A percentile compares a stretch with the other conserved stretches of the same genome.
Evolutionary conservation across 1,140 invertebrate genomes (phyloP).

Genomic region (Streblospio benedicti): DNA sequence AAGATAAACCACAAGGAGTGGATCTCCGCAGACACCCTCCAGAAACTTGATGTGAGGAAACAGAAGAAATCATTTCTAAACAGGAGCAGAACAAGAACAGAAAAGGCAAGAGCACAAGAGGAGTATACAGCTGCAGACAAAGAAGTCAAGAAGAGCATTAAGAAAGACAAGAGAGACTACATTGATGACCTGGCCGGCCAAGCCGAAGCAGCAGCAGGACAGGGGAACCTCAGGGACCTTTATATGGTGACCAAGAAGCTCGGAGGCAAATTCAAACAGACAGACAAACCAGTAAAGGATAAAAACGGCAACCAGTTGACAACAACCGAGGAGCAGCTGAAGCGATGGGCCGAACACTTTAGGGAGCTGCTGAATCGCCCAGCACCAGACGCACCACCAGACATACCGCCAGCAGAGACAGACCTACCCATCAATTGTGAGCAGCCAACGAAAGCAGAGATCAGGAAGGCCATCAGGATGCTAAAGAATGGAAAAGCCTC

Average conservation of each 20-base stretch:
- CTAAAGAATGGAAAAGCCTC: constrained; percentile 3
- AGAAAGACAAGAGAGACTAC: constrained; percentile 1
- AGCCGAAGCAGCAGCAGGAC: not conserved
- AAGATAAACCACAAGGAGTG: not conserved
- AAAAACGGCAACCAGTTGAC: constrained; percentile 2
- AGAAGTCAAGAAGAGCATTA: constrained; percentile 1
- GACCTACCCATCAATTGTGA: not conserved
- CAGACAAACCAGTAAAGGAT: constrained; percentile 1
- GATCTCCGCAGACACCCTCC: constrained; percentile 1
- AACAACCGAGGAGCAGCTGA: not conserved
- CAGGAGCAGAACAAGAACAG: constrained; percentile 8
- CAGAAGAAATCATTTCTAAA: not conserved
- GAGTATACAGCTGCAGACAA: constrained; percentile 1
- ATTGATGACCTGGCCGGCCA: not conserved
- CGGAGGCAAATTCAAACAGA: not conserved
- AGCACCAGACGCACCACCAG: not conserved
- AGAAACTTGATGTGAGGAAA: constrained; percentile 2
- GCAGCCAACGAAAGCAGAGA: not conserved
- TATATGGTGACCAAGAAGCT: not conserved
- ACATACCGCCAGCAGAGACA: not conserved
- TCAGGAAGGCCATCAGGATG: not conserved
- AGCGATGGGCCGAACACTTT: constrained; percentile 5
- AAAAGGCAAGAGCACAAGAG: constrained; percentile 2
- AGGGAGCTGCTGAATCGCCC: constrained; percentile 1
- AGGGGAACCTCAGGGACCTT: not conserved